Conservation (phyloP, 2,113 vertebrate species). For the Bos indicus region DNA sequence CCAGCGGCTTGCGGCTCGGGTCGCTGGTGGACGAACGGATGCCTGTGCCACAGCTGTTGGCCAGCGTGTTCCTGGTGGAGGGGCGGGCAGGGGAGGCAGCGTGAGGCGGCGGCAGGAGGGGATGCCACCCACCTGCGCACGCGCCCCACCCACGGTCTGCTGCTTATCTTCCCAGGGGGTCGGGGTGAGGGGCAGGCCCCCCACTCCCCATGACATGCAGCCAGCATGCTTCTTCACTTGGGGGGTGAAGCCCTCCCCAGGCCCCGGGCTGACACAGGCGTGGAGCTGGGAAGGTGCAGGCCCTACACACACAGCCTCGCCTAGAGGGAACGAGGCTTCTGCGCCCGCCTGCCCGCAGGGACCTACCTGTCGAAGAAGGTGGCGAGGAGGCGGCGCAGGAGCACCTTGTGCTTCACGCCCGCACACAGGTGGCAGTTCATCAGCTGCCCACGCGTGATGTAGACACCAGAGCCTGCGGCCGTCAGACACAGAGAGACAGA, state of each 20-base stretch:
- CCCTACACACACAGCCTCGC: fast-evolving
- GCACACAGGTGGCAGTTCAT: conserved; percentile 99
- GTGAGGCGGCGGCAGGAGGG: fast-evolving
- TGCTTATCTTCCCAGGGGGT: fast-evolving
- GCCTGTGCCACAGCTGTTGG: conserved; percentile 97
- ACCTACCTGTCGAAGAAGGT: conserved; percentile 97
- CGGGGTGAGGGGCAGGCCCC: background rate
- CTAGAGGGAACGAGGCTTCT: fast-evolving
- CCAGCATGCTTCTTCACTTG: fast-evolving
- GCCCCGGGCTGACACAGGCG: fast-evolving
- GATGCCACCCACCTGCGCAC: fast-evolving
- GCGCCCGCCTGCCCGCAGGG: fast-evolving
- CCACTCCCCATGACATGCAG: fast-evolving
- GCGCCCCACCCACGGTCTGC: background rate
- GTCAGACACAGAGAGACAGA: background rate
- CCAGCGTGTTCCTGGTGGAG: conserved; percentile 90
- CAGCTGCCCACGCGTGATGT: conserved; percentile 96
- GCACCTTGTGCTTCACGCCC: conserved; percentile 96
- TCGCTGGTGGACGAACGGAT: conserved; percentile 97
- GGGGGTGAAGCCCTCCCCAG: too few relatives aligned
- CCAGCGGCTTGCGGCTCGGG: conserved; percentile 94
- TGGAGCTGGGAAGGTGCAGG: background rate
- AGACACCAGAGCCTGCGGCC: conserved; percentile 90
- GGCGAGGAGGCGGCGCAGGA: conserved; percentile 92
- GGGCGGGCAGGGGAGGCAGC: background rate